Conservation (phyloP, 2,888 invertebrate species). For the Scaeva pyrastri region DNA sequence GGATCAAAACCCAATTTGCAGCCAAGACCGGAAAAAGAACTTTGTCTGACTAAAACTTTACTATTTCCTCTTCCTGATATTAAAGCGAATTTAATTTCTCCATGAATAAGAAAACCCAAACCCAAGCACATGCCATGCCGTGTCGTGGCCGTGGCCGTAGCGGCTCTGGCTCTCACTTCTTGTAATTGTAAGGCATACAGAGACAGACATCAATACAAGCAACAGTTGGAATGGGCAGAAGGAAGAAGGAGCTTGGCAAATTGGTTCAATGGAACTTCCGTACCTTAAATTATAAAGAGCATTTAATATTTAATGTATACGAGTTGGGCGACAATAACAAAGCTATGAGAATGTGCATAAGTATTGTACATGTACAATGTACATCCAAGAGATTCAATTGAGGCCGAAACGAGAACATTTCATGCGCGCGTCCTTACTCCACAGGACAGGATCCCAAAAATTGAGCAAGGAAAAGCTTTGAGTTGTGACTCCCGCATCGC, state of each 20-base stretch:
- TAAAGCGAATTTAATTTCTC: slow-evolving; percentile 27
- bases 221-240: slow-evolving; percentile 40
- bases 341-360: slow-evolving; percentile 10
- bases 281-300: not conserved
- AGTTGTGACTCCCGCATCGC: slow-evolving; percentile 30
- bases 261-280: slow-evolving; percentile 29
- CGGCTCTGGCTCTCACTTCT: not conserved
- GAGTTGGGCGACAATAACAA: slow-evolving; percentile 7
- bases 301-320: slow-evolving; percentile 11
- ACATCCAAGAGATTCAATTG: not conserved
- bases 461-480: slow-evolving; percentile 8
- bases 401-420: not conserved
- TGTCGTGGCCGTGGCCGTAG: too few relatives aligned
- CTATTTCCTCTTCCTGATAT: slow-evolving; percentile 16
- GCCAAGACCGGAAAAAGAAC: not conserved
- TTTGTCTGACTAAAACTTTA: not conserved
- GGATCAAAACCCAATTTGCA: not conserved
- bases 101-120: slow-evolving; percentile 1
- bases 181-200: not conserved
- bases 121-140: not conserved
- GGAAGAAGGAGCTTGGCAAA: not conserved
- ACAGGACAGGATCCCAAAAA: slow-evolving; percentile 8
- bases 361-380: too few relatives aligned
- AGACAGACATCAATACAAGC: not conserved
- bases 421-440: slow-evolving; percentile 37